Percentiles rank a stretch among this genome's conserved stretches.
These are phyloP conservation scores for Aphis craccivora DNA, from an alignment of 1,140 invertebrate species.

Conservation along the genomic window DNA sequence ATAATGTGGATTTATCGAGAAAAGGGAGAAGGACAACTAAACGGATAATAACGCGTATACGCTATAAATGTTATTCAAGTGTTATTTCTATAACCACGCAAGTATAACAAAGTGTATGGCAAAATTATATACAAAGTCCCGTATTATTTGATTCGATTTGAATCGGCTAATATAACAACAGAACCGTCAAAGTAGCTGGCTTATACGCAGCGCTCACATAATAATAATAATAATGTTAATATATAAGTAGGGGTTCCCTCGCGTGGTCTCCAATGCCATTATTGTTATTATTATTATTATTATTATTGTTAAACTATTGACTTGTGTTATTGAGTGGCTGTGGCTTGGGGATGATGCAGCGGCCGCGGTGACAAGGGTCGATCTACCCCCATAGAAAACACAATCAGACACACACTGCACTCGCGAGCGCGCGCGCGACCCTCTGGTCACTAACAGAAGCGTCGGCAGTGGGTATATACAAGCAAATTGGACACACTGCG, in stretches of 20 bases:
- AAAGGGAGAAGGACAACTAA: background rate
- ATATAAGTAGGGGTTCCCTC: conserved; percentile 4
- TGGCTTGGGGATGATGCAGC: conserved; percentile 7
- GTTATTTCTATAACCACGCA: background rate
- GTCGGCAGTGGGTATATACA: background rate
- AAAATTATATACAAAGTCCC: background rate
- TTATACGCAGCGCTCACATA: background rate
- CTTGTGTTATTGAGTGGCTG: conserved; percentile 54
- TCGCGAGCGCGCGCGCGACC: background rate
- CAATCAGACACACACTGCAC: conserved; percentile 26
- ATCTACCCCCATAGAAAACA: background rate
- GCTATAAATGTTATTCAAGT: background rate
- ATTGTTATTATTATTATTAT: conserved; percentile 49
- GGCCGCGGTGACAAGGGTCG: conserved; percentile 24
- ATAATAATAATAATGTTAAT: conserved; percentile 32
- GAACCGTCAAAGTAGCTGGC: background rate
- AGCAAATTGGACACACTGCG: conserved; percentile 43
- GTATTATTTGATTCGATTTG: conserved; percentile 38
- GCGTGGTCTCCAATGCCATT: background rate
- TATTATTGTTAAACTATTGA: conserved; percentile 54
- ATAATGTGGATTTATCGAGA: no score
- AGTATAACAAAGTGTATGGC: conserved; percentile 7
- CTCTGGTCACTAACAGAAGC: conserved; percentile 10
- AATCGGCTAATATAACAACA: conserved; percentile 34
- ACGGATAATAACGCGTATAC: background rate